Evolutionary conservation across 2,797 vertebrate genomes (phyloP), one percentile per base, ranked within the genome.

Genomic region (Anabas testudineus): DNA sequence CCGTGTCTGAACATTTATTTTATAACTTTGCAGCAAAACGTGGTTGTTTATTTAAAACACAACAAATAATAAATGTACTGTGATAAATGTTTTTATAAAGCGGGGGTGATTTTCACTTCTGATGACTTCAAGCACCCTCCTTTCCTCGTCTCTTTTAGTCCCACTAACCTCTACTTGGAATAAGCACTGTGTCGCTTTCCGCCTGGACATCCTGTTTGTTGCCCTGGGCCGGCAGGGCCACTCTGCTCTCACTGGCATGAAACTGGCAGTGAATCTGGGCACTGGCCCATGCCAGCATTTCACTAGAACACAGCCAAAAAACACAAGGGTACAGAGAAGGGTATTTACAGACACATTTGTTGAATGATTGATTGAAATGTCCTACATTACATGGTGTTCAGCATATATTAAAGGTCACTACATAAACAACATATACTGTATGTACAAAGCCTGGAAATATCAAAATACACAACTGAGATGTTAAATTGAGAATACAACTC

Each of bases 251-350:
- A 0, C 97, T 98, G 88, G 97, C 92, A 0, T 99, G 97, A 71
- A 99, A 98, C 92, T 99, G 98, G 85, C 97, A 99, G 88, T 99
- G 98, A 74, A 99, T 98, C 88, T 99, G 98, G 8, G 97, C 96
- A 0, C 98, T 99, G 83, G 98, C 96, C 98, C 98, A 99, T 0
- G 97, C 98, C 81, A 99, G 85, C 93, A 97, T 97, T 91, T 99
- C 98, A 87, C 98, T 99, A 88, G 16, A 53, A 57, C 56, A 90
- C 62, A 74, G 10, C 2, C 15, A 41, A 42, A n/a, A 41, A 4
- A 41, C 14, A n/a, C 19, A 65, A 19, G 47, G n/a, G 14, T 65
- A 37, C 10, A 81, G 15, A 42, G 9, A 37, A 41, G 5, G 19
- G 14, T n/a, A 15, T 18, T n/a, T 7, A 57, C 21, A 45, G 3